Evolutionary conservation across 1,140 invertebrate genomes (phyloP).

Genomic region (Drosophila punjabiensis): DNA sequence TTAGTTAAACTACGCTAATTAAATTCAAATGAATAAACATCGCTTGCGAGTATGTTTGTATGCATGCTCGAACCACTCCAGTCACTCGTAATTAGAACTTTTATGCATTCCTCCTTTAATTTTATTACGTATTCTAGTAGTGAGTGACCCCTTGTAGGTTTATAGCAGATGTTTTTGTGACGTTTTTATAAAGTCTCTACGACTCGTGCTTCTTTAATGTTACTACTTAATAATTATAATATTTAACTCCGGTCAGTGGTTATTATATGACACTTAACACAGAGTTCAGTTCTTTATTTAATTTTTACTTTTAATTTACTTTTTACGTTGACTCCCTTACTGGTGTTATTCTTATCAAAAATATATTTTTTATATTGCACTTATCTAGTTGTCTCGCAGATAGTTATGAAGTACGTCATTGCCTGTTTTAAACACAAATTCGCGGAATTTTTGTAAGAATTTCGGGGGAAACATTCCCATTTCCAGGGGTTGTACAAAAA

Average conservation of each 20-base stretch:
- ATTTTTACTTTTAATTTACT: not conserved
- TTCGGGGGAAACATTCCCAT: not conserved
- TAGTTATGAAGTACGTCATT: not conserved
- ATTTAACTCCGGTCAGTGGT: not conserved
- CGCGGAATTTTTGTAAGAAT: not conserved
- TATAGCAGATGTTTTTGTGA: not conserved
- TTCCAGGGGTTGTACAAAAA: not conserved
- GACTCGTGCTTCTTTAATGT: not conserved
- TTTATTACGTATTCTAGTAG: not conserved
- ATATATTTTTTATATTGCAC: not conserved
- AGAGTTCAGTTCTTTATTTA: not conserved
- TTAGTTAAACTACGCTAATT: slow-evolving; percentile 41
- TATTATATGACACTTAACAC: not conserved
- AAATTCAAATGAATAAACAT: slow-evolving; percentile 39
- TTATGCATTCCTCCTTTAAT: not conserved
- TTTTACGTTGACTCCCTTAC: not conserved
- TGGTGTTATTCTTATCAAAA: slow-evolving; percentile 8
- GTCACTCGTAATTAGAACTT: slow-evolving; percentile 10
- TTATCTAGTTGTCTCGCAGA: slow-evolving; percentile 5
- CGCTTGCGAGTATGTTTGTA: not conserved
- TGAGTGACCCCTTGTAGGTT: not conserved
- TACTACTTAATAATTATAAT: not conserved
- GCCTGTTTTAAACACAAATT: not conserved
- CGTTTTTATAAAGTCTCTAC: not conserved
- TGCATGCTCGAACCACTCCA: not conserved